Evolutionary conservation across 92 coral and sea anemone genomes (phyloP), one percentile per base, ranked within the genome.

Genomic region (Nematostella vectensis): DNA sequence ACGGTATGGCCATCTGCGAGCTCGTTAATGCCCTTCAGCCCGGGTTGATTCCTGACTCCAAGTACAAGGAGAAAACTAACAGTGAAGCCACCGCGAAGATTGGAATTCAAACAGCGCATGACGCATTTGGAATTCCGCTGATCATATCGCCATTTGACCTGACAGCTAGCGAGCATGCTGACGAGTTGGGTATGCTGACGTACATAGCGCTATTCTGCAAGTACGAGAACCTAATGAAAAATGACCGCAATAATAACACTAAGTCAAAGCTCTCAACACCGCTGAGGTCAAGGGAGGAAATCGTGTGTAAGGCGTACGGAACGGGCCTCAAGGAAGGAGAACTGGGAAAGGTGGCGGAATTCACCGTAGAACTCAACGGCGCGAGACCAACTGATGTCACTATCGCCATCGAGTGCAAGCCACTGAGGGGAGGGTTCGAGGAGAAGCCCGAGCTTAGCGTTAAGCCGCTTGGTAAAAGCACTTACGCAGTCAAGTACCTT

Each of bases 351-450:
- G 79, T 82, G 15, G 88, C 89, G 0, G 99, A 93, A 78, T 93
- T 87, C 47, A 74, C 78, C 17, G 85, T 93, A 12, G 87, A 93
- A 57, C 66, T 93, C 2, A 84, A 93, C 44, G 94, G 95, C 43
- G 96, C 95, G 8, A 93, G 86, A 48, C 82, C 99, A 22, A 82
- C 89, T 1, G 99, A 93, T 24, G 80, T 93, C 29, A 93, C 99
- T 11, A 88, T 86, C 11, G 95, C 99, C 16, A 88, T 93, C 48
- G 99, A 93, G 78, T 87, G 81, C 57, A 93, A 93, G 62, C 93
- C 99, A 0, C 30, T 75, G 28, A 68, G 56, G 18, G 81, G 83
- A 27, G 88, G 80, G 10, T 68, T 53, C 39, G 82, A 82, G 26
- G 82, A 87, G 9, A 93, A 87, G 27, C 99, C 99, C 1, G 93